Base-by-base conservation (phyloP, 2,888 invertebrate species). In the Ecdyonurus torrentis region DNA sequence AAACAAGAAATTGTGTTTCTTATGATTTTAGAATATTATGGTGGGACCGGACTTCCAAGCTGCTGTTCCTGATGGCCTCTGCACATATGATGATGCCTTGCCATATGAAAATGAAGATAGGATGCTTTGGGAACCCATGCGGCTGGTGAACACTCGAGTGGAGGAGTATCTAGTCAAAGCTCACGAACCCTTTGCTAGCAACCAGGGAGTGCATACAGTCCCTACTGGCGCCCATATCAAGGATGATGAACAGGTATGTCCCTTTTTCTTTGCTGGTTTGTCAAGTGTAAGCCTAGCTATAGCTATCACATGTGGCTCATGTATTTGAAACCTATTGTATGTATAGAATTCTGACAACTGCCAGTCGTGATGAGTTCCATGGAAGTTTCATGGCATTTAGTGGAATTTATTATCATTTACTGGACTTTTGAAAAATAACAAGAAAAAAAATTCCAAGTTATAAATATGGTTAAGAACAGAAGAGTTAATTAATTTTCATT, bases 81-180 rank as follows among this genome's bases (percentile, higher is more conserved):
- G 89, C 70, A 87, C 86, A 71, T 96, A 97, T 74, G 96, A 91
- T 71, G 95, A 95, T 76, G 90, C 89, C n/a, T 76, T 91, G 66
- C 92, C 93, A 0, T 93, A 94, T 73, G 93, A 94, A 77, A 95
- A 95, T 77, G 94, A 95, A 72, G 96, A 96, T 72, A 91, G 93
- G 75, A 79, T 95, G 62, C 77, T 97, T 10, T 97, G 97, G 96
- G 91, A 94, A 72, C 94, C 96, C 0, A 82, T 81, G 68, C 83
- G 83, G 66, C 78, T 94, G 63, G 81, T 81, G 50, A 85, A 86
- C 71, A 79, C 78, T 58, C 79, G 83, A 64, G 88, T 89, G 22
- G 92, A 93, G 72, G 86, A 87, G 58, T 95, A 91, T 73, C 81
- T 95, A 71, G 80, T 69, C 59, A 75, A 75, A 78, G 71, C 85